These are phyloP conservation scores for Brachionus asplanchnoidis DNA, from an alignment of 1,140 invertebrate genomes.

Conservation along the genomic window DNA sequence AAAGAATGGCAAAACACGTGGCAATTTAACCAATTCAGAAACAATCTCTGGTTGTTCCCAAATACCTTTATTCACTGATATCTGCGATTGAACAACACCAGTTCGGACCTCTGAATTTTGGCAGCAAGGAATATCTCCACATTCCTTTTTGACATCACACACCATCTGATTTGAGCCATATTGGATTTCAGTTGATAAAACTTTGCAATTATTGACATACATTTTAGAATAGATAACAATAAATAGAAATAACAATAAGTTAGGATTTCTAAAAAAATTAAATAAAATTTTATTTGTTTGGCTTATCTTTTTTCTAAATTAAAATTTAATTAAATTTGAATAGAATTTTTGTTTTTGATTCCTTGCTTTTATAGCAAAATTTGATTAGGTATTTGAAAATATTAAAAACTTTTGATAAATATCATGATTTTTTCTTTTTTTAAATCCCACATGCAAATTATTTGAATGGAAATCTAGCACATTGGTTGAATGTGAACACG, in stretches of 20 bases:
- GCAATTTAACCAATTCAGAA: neutral
- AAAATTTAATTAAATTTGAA: neutral
- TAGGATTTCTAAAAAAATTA: no score
- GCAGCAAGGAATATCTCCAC: neutral
- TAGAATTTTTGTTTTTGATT: neutral
- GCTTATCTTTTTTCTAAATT: neutral
- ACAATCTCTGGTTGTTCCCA: slow-evolving; percentile 24
- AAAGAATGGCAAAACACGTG: slow-evolving; percentile 19
- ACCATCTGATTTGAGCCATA: neutral
- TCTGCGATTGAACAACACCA: no score
- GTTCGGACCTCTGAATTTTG: no score
- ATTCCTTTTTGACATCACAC: neutral
- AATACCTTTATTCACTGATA: neutral
- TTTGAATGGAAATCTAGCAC: neutral
- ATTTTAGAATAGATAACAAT: neutral
- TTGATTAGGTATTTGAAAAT: neutral
- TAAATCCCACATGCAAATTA: neutral
- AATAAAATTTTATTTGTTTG: no score
- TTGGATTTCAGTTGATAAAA: neutral
- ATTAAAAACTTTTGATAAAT: neutral
- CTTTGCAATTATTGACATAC: neutral
- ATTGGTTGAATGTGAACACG: neutral
- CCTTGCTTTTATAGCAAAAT: neutral
- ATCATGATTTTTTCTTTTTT: neutral
- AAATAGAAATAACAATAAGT: neutral